Base-by-base conservation (phyloP, 2,888 invertebrate species). In the Agrilus biguttatus region DNA sequence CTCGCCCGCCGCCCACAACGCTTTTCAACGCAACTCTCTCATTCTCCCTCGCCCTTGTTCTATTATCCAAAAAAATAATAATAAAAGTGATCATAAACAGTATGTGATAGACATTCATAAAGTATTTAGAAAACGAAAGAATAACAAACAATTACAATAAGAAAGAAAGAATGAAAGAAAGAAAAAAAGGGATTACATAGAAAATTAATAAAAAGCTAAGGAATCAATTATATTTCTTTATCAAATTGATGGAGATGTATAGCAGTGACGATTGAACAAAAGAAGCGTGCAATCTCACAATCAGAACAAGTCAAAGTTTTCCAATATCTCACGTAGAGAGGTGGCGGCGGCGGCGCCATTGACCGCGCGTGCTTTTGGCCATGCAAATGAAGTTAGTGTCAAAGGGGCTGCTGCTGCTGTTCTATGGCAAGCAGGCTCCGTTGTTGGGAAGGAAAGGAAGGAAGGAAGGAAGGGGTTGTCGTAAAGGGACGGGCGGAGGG, bases 301-400 rank as follows among this genome's bases (percentile, higher is more conserved):
- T 28, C 8, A 10, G 2, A 28, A 28, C 28, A 28, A 28, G 28
- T 28, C 10, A 28, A 28, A 8, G 28, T 28, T 28, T 28, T 28
- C 28, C 28, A 28, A 10, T 28, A 28, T 10, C 28, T 28, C 28
- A 28, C 28, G 28, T 10, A 28, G 10, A 10, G 47, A 44, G 47
- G 47, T 43, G 48, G 51, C 49, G 51, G 50, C 49, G 51, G 50
- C 52, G 52, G 52, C 55, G 59, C 59, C 60, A 61, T 62, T 54
- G 55, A 57, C 60, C 60, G 60, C 62, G 59, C 57, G 62, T 61
- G 43, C 47, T 44, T 61, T 59, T 61, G 63, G 66, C 28, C 66
- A 66, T 66, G 66, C 65, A 66, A 66, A 66, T 67, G 65, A 66
- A 66, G 66, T 65, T 63, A 63, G 60, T 60, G 62, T 61, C 61